Base-by-base conservation (phyloP, 2,797 vertebrate species). In the Hipposideros larvatus region DNA sequence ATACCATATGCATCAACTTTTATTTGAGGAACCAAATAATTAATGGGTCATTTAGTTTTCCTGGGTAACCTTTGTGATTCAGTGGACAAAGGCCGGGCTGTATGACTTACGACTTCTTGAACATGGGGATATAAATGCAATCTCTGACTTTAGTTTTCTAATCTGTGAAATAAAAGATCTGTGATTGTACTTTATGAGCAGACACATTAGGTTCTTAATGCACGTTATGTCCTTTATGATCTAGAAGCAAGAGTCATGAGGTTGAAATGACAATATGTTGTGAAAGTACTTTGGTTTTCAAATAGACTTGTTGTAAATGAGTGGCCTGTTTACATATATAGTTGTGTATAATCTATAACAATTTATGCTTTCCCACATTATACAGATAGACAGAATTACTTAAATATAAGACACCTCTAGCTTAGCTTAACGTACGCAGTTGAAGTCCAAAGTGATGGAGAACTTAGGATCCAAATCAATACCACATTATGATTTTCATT, bases 251-350 rank as follows among this genome's bases (percentile, higher is more conserved):
- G 37, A 55, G 28, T 71, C 11, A 13, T 13, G 46, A 70, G 14
- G 48, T 75, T 24, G 37, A 95, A 92, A 65, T 78, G 18, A 61
- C 26, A 73, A 34, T 73, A 83, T 80, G 31, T 66, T 86, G 21
- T 70, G n/a, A 86, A 83, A 86, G 13, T 65, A n/a, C 31, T 87
- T 74, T 79, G 26, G 19, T 80, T 96, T 89, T 91, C 78, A 73
- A 57, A 78, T 22, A 55, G 9, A 53, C 6, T 51, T 83, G 5
- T 87, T 94, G 90, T 68, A 83, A 85, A 59, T 31, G 37, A 80
- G 31, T 93, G 65, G 2, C 15, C 59, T 73, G 18, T 82, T 92
- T 90, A 24, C 87, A 8, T 43, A 24, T 90, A 8, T 43, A 61
- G 26, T 88, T n/a, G 19, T 46, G 61, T 66, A 28, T 71, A 48